Evolutionary conservation across 2,888 invertebrate genomes (phyloP).

Genomic region (Luperina testacea): DNA sequence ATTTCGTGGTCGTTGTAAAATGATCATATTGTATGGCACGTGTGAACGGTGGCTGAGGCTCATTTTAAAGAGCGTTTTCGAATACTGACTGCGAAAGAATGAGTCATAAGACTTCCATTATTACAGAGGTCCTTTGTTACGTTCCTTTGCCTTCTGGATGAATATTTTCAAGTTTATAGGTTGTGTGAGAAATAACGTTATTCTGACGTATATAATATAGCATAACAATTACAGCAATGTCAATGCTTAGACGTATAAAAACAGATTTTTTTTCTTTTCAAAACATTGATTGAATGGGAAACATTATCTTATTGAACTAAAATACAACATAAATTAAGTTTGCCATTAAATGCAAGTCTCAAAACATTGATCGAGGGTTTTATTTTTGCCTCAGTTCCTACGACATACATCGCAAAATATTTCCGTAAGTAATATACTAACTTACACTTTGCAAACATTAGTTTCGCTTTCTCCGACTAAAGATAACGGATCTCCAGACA

Average conservation of each 20-base stretch:
- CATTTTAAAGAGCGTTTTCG: slow-evolving; percentile 70
- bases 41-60: slow-evolving; percentile 69
- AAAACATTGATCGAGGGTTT: slow-evolving; percentile 4
- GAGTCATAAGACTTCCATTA: slow-evolving; percentile 75
- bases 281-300: neutral
- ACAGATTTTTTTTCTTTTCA: too few relatives aligned
- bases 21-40: slow-evolving; percentile 67
- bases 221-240: slow-evolving; percentile 2
- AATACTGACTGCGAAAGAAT: slow-evolving; percentile 73
- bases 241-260: neutral
- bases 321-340: neutral
- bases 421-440: slow-evolving; percentile 46
- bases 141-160: slow-evolving; percentile 66
- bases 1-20: slow-evolving; percentile 63
- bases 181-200: slow-evolving; percentile 32
- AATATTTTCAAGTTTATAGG: slow-evolving; percentile 55
- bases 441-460: slow-evolving; percentile 55
- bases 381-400: slow-evolving; percentile 4
- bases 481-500: slow-evolving; percentile 51
- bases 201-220: neutral
- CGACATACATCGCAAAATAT: slow-evolving; percentile 35
- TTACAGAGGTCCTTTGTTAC: slow-evolving; percentile 70
- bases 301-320: neutral
- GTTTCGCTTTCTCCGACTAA: slow-evolving; percentile 60
- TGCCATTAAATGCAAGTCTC: neutral